Evolutionary conservation across 2,113 vertebrate genomes (phyloP).

Genomic region (Pogona vitticeps): DNA sequence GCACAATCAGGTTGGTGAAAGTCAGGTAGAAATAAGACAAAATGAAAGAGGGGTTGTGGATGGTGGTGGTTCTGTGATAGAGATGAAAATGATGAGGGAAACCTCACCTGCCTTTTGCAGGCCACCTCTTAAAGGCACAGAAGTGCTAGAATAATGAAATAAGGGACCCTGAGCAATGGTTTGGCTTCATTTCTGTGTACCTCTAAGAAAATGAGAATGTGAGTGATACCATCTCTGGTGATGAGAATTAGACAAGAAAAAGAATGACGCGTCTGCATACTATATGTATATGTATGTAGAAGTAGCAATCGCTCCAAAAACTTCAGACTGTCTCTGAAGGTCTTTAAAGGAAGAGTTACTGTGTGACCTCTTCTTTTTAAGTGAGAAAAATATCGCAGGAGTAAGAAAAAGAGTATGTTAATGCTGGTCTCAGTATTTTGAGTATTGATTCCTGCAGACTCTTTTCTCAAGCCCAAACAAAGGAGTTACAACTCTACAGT

Average conservation of each 20-base stretch:
- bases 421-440: not conserved
- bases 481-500: not conserved
- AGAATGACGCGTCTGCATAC: no score
- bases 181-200: not conserved
- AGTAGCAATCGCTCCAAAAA: not conserved
- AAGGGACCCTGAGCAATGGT: not conserved
- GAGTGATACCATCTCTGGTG: not conserved
- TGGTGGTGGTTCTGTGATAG: no score
- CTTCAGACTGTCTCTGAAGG: not conserved
- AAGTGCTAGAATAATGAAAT: not conserved
- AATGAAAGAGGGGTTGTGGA: no score
- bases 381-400: not conserved
- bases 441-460: not conserved
- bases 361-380: no score
- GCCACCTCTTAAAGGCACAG: not conserved
- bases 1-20: no score
- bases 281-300: no score
- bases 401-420: not conserved
- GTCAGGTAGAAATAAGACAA: not conserved
- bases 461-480: not conserved
- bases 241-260: not conserved
- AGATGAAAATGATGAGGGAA: not conserved
- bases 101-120: not conserved
- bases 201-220: not conserved
- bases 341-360: not conserved